Base-by-base conservation (phyloP, 2,113 vertebrate genomes). In the Urocynchramus pylzowi region DNA sequence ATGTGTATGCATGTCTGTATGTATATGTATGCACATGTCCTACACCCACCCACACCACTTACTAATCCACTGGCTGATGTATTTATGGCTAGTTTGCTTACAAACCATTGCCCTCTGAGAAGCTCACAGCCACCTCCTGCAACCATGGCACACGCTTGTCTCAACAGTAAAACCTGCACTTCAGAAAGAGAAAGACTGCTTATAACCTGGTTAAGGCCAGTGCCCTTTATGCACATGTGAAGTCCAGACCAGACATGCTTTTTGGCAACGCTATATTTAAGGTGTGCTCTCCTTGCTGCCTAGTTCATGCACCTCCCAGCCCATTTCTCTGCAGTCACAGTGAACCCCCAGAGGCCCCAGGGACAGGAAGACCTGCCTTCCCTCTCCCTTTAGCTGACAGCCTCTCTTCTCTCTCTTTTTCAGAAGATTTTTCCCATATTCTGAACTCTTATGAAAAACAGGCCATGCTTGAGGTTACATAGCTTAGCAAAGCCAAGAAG, bases 11-110 rank as follows among this genome's bases (percentile, higher is more conserved):
- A 85, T 30, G 96, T 81, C 92, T 89, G 21, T 39, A 76, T 95
- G 96, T 91, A 42, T 95, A 79, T 78, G 93, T 71, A 87, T 75
- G 87, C 91, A 95, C 96, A 95, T 49, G 91, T 81, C 75, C 91
- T 84, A 78, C 80, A 94, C 88, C 92, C 93, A 89, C 93, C 37
- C 91, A 80, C 68, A 28, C 83, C 67, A 70, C 60, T 95, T 93
- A 87, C 92, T 96, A 94, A 93, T 94, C 90, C 93, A 90, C 85
- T 81, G 79, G 60, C 80, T 95, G 90, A 92, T 93, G 90, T 94
- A 89, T 95, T 95, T 96, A 94, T 92, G 92, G 95, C 76, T 92
- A 95, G 45, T 95, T 92, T 96, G 86, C 90, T 81, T 87, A 92
- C 64, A 90, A 95, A 90, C 86, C 90, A 56, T 80, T 95, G 95